Conservation (phyloP, 2,888 invertebrate species). For the Nomada hirtipes region DNA sequence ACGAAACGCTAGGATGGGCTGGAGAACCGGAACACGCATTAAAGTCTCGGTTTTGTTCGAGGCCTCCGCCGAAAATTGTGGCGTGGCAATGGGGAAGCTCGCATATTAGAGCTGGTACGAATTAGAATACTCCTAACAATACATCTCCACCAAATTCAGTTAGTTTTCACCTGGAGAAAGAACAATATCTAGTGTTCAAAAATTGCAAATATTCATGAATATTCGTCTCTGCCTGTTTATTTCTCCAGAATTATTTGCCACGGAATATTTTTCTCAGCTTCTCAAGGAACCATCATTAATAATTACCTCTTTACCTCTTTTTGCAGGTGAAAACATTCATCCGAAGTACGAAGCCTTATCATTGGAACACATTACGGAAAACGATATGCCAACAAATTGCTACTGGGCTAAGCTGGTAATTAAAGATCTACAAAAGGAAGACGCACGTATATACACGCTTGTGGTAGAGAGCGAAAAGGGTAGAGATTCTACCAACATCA, state of each 20-base stretch:
- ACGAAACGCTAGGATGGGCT: constrained; percentile 81
- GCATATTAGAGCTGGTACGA: constrained; percentile 80
- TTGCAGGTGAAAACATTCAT: constrained; percentile 80
- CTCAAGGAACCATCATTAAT: neutral
- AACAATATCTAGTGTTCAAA: too few species aligned
- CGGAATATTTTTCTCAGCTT: neutral
- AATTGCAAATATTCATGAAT: too few species aligned
- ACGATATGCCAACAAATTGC: constrained; percentile 86
- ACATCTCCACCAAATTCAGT: neutral
- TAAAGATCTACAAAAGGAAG: constrained; percentile 90
- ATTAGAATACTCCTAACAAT: neutral
- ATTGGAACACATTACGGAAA: constrained; percentile 80
- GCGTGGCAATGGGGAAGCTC: constrained; percentile 94
- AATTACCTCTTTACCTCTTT: neutral
- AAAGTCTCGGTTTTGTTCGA: constrained; percentile 80
- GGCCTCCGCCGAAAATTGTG: constrained; percentile 91
- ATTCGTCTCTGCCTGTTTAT: neutral
- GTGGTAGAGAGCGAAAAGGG: constrained; percentile 95
- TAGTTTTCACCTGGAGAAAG: neutral
- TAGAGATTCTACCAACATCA: constrained; percentile 86
- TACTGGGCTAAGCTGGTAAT: constrained; percentile 93
- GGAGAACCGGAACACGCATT: constrained; percentile 80
- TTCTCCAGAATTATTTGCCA: neutral
- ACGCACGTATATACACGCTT: constrained; percentile 93
- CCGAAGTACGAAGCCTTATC: constrained; percentile 82